Evolutionary conservation across 2,888 invertebrate genomes (phyloP).

Genomic region (Ypsolopha sequella): DNA sequence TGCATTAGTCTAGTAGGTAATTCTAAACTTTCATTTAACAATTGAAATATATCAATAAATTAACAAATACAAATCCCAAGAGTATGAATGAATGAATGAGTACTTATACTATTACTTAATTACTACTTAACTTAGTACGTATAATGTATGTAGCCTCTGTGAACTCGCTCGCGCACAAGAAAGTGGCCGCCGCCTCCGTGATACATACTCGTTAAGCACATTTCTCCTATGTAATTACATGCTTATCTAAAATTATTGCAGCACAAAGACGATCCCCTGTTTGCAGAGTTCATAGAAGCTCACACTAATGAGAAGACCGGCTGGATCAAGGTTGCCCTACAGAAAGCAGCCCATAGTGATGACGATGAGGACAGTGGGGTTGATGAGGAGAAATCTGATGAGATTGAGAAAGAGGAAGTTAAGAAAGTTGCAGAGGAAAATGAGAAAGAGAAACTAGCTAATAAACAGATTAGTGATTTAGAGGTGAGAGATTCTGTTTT

Average conservation of each 20-base stretch:
- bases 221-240: no score
- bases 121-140: no score
- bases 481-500: slow-evolving; percentile 59
- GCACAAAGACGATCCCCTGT: slow-evolving; percentile 90
- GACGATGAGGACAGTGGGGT: slow-evolving; percentile 36
- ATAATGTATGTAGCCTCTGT: no score
- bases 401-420: slow-evolving; percentile 15
- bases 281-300: slow-evolving; percentile 90
- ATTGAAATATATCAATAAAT: no score
- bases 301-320: slow-evolving; percentile 71
- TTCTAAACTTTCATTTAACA: no score
- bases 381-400: slow-evolving; percentile 28
- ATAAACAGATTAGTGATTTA: slow-evolving; percentile 81
- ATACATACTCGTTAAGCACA: no score
- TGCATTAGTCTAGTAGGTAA: no score
- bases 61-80: no score
- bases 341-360: slow-evolving; percentile 39
- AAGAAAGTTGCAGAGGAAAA: slow-evolving; percentile 19
- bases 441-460: slow-evolving; percentile 69
- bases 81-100: no score
- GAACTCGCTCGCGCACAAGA: no score
- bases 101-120: no score
- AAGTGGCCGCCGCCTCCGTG: no score
- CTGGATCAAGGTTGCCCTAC: slow-evolving; percentile 50
- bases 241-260: slow-evolving; percentile 44